Conservation (phyloP, 2,113 vertebrate species). For the Oreochromis niloticus region DNA sequence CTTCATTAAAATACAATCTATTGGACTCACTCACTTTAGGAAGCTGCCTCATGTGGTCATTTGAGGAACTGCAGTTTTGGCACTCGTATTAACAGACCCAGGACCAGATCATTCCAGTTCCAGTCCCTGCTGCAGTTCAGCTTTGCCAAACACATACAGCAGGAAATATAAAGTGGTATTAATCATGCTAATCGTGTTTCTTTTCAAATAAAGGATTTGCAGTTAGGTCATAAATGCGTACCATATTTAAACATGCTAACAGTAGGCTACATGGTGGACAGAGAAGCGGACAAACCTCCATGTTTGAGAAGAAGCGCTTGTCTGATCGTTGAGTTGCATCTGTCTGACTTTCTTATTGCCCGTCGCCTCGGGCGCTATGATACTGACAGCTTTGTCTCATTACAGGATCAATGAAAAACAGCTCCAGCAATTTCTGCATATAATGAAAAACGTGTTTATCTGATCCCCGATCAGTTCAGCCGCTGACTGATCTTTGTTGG, state of each 20-base stretch:
- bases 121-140: background rate
- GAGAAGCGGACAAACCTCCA: background rate
- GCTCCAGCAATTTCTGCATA: background rate
- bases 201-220: background rate
- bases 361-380: background rate
- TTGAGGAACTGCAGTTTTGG: background rate
- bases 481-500: background rate
- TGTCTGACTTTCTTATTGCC: background rate
- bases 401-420: background rate
- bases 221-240: background rate
- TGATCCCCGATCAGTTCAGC: background rate
- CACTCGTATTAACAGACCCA: fast-evolving
- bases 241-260: background rate
- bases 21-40: background rate
- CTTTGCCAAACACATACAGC: background rate
- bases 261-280: background rate
- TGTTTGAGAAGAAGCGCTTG: background rate
- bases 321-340: background rate
- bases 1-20: background rate
- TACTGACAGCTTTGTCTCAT: background rate
- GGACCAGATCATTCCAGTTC: fast-evolving
- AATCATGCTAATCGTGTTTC: background rate
- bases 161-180: background rate
- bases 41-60: background rate
- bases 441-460: background rate